Conservation (phyloP, 2,797 vertebrate species). For the Acipenser transmontanus region DNA sequence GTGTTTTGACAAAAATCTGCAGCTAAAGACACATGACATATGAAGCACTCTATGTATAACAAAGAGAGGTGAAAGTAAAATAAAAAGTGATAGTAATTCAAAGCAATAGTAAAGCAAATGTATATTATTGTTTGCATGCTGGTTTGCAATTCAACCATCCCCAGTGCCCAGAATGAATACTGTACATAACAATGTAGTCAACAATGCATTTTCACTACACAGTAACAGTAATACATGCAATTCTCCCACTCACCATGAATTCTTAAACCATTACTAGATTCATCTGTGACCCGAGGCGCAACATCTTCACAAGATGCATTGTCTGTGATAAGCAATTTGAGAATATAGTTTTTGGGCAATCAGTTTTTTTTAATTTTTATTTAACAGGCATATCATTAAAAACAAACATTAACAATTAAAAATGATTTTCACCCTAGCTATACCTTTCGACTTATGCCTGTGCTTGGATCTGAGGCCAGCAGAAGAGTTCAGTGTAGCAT, state of each 20-base stretch:
- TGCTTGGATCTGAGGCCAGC: slow-evolving; percentile 70
- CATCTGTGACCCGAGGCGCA: slow-evolving; percentile 65
- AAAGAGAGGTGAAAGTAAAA: too few species aligned
- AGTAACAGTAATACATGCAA: slow-evolving; percentile 33
- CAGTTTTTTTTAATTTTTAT: neutral
- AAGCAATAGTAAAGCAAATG: neutral
- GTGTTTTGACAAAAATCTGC: too few species aligned
- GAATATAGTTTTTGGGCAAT: too few species aligned
- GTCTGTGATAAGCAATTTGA: slow-evolving; percentile 30
- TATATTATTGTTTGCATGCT: neutral
- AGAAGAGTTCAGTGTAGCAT: slow-evolving; percentile 67
- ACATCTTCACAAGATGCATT: slow-evolving; percentile 66
- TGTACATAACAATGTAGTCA: neutral
- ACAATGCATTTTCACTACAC: neutral
- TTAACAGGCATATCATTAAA: neutral
- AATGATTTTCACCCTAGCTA: slow-evolving; percentile 2
- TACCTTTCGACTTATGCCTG: slow-evolving; percentile 77
- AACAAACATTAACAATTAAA: too few species aligned
- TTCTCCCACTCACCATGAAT: slow-evolving; percentile 58
- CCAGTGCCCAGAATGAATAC: neutral
- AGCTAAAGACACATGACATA: too few species aligned
- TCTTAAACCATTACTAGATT: slow-evolving; percentile 67
- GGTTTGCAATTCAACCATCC: slow-evolving; percentile 27
- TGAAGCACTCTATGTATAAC: too few species aligned
- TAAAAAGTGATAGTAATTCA: too few species aligned